phyloP scores from a whole-genome alignment of 1,140 invertebrate species.

The Lanistes nyassanus region DNA sequence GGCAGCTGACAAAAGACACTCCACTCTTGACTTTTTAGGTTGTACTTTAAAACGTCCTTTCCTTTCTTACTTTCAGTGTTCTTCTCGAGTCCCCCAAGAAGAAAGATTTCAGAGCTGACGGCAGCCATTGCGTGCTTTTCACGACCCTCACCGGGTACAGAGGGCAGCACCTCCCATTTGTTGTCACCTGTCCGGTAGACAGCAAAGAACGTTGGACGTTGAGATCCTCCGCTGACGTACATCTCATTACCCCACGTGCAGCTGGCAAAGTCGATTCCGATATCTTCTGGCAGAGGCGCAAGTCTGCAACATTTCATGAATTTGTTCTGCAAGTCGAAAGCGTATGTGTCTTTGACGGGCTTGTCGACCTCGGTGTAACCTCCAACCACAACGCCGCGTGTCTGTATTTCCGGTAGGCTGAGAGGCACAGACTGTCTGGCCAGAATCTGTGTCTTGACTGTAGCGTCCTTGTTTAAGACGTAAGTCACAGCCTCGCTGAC shows the following conservation, averaged over 20 bases:
- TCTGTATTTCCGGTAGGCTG: neutral
- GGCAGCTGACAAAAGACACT: neutral
- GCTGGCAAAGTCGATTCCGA: neutral
- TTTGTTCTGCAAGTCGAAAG: neutral
- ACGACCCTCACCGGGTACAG: conserved; percentile 1
- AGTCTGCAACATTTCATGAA: neutral
- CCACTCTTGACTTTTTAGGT: neutral
- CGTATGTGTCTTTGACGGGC: neutral
- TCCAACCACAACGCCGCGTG: neutral
- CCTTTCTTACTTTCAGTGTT: conserved; percentile 18
- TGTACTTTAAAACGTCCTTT: neutral
- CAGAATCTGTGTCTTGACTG: neutral
- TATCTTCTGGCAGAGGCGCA: neutral
- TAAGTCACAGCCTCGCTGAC: neutral
- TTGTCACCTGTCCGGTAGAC: conserved; percentile 1
- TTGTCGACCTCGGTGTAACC: neutral
- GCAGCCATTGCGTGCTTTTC: conserved; percentile 9
- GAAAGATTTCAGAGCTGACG: neutral
- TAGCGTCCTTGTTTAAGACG: neutral
- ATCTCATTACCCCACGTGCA: conserved; percentile 6
- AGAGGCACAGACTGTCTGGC: neutral
- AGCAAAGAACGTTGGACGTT: neutral
- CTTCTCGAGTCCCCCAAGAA: conserved; percentile 14
- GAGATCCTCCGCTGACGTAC: conserved; percentile 4
- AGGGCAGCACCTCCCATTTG: conserved; percentile 11